Evolutionary conservation across 2,888 invertebrate genomes (phyloP), one percentile per base, ranked within the genome.

Genomic region (Callyntrura sp.): DNA sequence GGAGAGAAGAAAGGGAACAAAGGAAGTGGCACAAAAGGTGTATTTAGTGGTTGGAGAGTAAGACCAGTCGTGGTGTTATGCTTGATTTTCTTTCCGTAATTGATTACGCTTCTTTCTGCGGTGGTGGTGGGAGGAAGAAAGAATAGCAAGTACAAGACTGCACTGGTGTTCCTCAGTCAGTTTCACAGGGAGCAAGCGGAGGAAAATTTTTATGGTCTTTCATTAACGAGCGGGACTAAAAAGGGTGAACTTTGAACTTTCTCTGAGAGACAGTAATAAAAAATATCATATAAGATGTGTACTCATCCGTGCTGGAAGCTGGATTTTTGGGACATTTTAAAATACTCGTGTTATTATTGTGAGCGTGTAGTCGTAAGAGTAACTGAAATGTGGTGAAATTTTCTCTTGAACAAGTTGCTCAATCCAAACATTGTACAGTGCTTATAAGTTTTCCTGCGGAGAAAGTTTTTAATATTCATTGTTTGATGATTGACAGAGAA

Each of bases 241-340:
- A 73, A 45, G 12, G 20, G 5, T 78, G 78, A 78, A 78, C 78
- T 78, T 78, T 78, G 78, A 78, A 78, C 78, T 78, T 78, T 78
- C 35, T 51, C 35, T 5, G 35, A 35, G 35, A 35, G 35, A 35
- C 35, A 35, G 6, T 35, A 35, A 35, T 35, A 35, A 35, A 35
- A 35, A 35, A 35, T 35, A 35, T 35, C 3, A 2, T 6, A 35
- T 35, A 35, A 35, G 6, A n/a, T n/a, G 35, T 35, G 35, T 35
- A 35, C 3, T 35, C 2, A 35, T 35, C 35, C 2, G 35, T 6
- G 6, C 2, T 6, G 35, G 35, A 35, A 35, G 6, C 35, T 35
- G 35, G 35, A 35, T 35, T 35, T 6, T 35, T 35, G 35, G 2
- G 35, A 35, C 2, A 2, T 35, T 35, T 6, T 35, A 6, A 35